Base-by-base conservation (phyloP, 92 coral and sea anemone genomes). In the Palythoa heliodiscus region DNA sequence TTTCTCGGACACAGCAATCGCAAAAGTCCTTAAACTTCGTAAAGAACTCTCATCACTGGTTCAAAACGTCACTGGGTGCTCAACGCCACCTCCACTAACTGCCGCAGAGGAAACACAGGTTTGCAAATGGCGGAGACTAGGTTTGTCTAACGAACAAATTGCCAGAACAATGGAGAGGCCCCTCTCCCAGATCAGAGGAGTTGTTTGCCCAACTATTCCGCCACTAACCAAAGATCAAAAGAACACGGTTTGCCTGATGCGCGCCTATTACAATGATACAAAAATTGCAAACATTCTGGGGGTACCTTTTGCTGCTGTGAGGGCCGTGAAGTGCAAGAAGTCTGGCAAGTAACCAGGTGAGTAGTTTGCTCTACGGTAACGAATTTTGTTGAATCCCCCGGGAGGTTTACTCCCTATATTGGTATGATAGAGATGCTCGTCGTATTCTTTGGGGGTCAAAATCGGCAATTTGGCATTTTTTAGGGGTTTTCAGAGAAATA, bases 61-160 rank as follows among this genome's bases (percentile, higher is more conserved):
- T 3, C 39, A 6, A 13, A 68, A 67, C 40, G 61, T 67, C 39
- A 80, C 74, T 11, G 60, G 74, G 37, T 80, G 84, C 5, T 74
- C 84, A 3, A 22, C 84, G 12, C 61, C 38, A 1, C 61, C 74
- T 53, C 74, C 74, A 1, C 66, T 54, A 43, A 54, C 67, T 15
- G 39, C 50, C 2, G 35, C 22, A 48, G 79, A 75, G 16, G 50
- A 11, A 8, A 24, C 23, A 6, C 16, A 22, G n/a, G 40, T 75
- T 9, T 75, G 79, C 61, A 6, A 50, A 1, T 52, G n/a, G 16
- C 79, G 79, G 39, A 24, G 22, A 3, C 5, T 11, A 14, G 4
- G 50, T 14, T 2, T 2, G 7, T 7, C 11, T 0, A 25, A 37
- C 23, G 63, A 52, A 22, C 17, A 22, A 0, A 75, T 75, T 24